Base-by-base conservation (phyloP, 2,797 vertebrate species). In the Hipposideros larvatus region DNA sequence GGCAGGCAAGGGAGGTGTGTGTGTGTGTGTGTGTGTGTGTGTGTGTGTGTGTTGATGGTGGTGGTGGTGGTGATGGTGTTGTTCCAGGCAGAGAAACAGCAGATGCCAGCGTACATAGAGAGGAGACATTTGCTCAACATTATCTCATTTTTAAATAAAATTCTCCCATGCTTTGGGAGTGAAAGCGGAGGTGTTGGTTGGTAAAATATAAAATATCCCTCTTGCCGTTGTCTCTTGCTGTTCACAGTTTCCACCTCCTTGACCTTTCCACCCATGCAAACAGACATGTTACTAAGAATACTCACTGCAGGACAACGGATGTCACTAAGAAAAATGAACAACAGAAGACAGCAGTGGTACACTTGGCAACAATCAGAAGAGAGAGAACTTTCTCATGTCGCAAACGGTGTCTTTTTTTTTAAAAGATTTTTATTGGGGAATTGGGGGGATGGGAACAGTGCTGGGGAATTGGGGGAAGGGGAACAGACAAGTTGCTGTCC, bases 61-160 rank as follows among this genome's bases (percentile, higher is more conserved):
- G 5, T 9, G 53, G 19, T 22, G 1, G 22, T 4, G 3, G 13
- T 13, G 1, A 43, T 2, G 6, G 14, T 3, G 37, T 8, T n/a
- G 31, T n/a, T 63, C 3, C 18, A 51, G 46, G n/a, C 34, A n/a
- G 70, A 79, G 41, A 84, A 65, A 87, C 3, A 34, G 28, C 11
- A 22, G 14, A 8, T 13, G 15, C 24, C 41, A 57, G 37, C 28
- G 11, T 7, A 37, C 1, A 4, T 7, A 70, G 71, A 94, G 48
- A 61, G 22, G 63, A 73, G 70, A 73, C 43, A 57, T 80, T 26
- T 31, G 41, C 31, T 63, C 43, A 51, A 41, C 15, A n/a, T 18
- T 15, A 79, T 43, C 66, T 37, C 55, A 31, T 26, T 77, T 92
- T 77, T 43, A 66, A 80, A 90, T 21, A 75, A 83, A 68, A 73